Conservation (phyloP, 2,888 invertebrate species). For the Chloroclysta siterata region DNA sequence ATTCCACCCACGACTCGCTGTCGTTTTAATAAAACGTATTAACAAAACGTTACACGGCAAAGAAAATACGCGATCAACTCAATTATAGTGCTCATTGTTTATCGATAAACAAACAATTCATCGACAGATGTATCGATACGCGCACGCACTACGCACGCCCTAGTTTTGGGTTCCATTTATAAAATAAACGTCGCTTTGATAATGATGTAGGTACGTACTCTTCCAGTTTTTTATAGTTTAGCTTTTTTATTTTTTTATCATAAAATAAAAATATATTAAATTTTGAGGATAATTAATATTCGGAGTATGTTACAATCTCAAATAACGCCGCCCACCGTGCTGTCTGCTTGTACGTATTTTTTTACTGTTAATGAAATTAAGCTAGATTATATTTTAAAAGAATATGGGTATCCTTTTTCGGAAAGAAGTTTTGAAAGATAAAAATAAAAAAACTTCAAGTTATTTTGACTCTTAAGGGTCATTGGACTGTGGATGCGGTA, state of each 20-base stretch:
- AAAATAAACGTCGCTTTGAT: slow-evolving; percentile 31
- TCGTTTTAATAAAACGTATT: neutral
- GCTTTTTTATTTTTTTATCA: slow-evolving; percentile 5
- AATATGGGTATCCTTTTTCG: too few relatives aligned
- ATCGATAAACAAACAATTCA: slow-evolving; percentile 13
- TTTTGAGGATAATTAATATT: neutral
- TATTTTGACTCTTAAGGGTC: too few relatives aligned
- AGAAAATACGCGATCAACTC: slow-evolving; percentile 9
- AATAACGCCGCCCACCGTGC: too few relatives aligned
- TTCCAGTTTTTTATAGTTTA: slow-evolving; percentile 2
- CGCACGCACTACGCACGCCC: slow-evolving; percentile 28
- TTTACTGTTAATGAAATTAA: too few relatives aligned
- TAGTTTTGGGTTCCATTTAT: slow-evolving; percentile 25
- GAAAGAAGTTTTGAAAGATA: too few relatives aligned
- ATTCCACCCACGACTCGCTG: neutral
- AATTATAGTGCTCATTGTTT: slow-evolving; percentile 21
- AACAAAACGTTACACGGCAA: slow-evolving; percentile 3
- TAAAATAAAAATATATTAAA: neutral
- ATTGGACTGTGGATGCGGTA: too few relatives aligned
- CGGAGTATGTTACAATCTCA: too few relatives aligned
- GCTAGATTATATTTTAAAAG: too few relatives aligned
- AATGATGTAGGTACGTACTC: slow-evolving; percentile 3
- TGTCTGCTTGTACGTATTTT: too few relatives aligned
- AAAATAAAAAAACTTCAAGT: too few relatives aligned
- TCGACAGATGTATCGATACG: slow-evolving; percentile 14